These are phyloP conservation scores for Monoplex corrugatus DNA, from an alignment of 2,888 invertebrate genomes.

Conservation along the genomic window DNA sequence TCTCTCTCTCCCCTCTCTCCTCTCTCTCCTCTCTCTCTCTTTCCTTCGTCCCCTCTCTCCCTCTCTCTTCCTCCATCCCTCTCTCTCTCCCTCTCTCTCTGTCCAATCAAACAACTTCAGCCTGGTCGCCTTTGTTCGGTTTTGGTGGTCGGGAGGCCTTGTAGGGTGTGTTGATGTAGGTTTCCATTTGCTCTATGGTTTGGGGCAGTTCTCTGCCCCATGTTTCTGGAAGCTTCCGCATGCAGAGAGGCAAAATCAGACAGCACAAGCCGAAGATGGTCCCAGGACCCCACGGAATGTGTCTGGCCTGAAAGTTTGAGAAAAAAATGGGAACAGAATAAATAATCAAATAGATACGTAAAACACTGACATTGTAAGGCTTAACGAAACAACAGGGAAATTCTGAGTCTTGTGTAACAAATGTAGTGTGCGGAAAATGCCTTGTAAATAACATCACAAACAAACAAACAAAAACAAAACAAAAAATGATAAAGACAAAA, in stretches of 20 bases:
- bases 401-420: no score
- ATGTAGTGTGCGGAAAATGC: no score
- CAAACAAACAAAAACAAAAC: no score
- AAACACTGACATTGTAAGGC: no score
- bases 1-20: background rate
- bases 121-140: no score
- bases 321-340: background rate
- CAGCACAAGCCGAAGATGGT: constrained; percentile 56
- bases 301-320: constrained; percentile 3
- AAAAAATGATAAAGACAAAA: background rate
- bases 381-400: no score
- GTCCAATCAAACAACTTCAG: background rate
- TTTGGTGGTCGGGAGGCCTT: background rate
- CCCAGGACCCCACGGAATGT: constrained; percentile 49
- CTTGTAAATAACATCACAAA: no score
- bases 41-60: no score
- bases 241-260: constrained; percentile 53
- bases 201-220: constrained; percentile 58
- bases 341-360: background rate
- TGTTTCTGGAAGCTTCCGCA: constrained; percentile 59
- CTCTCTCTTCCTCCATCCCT: no score
- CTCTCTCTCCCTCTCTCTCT: no score
- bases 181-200: constrained; percentile 59
- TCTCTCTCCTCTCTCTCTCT: background rate
- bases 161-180: background rate